Evolutionary conservation across 2,797 vertebrate species (phyloP).

Genomic region (Pogonophryne albipinna): DNA sequence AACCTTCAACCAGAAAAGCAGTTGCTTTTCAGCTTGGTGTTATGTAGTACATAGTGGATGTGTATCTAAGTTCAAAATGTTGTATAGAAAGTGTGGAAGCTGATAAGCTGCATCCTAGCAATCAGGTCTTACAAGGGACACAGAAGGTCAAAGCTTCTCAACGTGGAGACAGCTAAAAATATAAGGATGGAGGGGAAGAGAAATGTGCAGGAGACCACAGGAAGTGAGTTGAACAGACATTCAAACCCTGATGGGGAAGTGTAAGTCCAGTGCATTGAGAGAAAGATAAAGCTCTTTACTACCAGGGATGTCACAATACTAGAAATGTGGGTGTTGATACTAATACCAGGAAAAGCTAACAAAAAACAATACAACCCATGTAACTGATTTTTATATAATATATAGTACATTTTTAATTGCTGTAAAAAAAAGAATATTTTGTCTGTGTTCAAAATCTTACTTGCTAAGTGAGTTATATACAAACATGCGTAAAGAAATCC

Average conservation of each 20-base stretch:
- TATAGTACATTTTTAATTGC: neutral
- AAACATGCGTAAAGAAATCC: too few species aligned
- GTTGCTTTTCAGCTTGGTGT: neutral
- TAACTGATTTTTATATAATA: neutral
- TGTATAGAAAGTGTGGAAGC: neutral
- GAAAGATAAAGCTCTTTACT: neutral
- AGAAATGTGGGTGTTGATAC: too few species aligned
- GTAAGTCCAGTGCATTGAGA: neutral
- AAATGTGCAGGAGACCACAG: neutral
- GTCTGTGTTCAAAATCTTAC: too few species aligned
- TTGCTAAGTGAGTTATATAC: too few species aligned
- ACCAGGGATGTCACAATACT: too few species aligned
- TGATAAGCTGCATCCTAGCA: constrained; percentile 1
- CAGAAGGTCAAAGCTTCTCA: constrained; percentile 8
- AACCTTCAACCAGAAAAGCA: neutral
- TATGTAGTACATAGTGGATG: neutral
- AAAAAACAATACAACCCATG: too few species aligned
- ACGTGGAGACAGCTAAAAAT: neutral
- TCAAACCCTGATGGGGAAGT: neutral
- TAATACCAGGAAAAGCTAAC: too few species aligned
- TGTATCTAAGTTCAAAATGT: constrained; percentile 18
- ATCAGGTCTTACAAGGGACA: constrained; percentile 1
- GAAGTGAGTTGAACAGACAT: neutral
- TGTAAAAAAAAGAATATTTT: neutral
- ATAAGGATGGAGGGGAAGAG: neutral